Base-by-base conservation (phyloP, 2,888 invertebrate species). In the Drosophila kuntzei region DNA sequence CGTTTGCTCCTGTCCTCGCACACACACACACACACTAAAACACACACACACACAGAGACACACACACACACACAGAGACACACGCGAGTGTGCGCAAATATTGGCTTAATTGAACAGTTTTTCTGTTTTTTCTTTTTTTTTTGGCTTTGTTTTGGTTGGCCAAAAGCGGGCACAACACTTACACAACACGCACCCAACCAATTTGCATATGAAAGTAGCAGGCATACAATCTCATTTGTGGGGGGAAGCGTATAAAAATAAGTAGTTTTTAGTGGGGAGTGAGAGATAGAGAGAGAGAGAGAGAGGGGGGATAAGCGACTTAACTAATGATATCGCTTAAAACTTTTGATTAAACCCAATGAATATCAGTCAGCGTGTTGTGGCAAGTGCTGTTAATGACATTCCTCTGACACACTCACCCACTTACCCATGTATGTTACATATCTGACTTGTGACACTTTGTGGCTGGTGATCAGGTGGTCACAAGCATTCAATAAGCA, bases 81-180 rank as follows among this genome's bases (percentile, higher is more conserved):
- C 50, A 63, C 61, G 76, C 80, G 86, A 82, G 82, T 82, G 77
- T 83, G 84, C 87, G 81, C 80, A 84, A 88, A 87, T 80, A 88
- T 84, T 84, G 89, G 79, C 84, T 84, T 88, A 80, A 88, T 84
- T 84, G 87, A 88, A 84, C 78, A 67, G 67, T 68, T 79, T 71
- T 68, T 73, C 67, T 6, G 1, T 76, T 71, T 68, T 61, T 55
- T 37, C 32, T 9, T 12, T 46, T 37, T 25, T 32, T 47, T 65
- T 65, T 51, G 25, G 37, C 27, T 65, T 70, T 70, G 67, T 73
- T 79, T 82, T 70, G 75, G 51, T 58, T n/a, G 36, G 46, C 43
- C 27, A 47, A 18, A 47, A 57, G 25, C 46, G 18, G 36, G 27
- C 46, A 37, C 63, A 64, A 61, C 60, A 72, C 71, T 63, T 53